Evolutionary conservation across 1,140 invertebrate genomes (phyloP).

Genomic region (Macrostomum lignano): DNA sequence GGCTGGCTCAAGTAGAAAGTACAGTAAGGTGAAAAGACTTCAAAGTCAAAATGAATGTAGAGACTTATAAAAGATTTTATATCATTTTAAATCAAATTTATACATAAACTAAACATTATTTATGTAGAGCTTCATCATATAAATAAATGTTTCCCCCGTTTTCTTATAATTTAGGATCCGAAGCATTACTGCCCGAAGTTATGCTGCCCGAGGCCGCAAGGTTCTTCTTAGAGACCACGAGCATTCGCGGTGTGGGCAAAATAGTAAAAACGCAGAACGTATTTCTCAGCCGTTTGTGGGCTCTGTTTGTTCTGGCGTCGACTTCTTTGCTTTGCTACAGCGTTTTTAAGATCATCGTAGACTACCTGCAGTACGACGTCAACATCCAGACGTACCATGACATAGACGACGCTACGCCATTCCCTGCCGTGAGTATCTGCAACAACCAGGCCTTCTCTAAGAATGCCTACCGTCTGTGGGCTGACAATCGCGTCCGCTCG

Average conservation of each 20-base stretch:
- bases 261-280: conserved; percentile 3
- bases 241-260: conserved; percentile 3
- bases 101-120: no score
- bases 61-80: no score
- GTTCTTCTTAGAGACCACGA: conserved; percentile 1
- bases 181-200: no score
- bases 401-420: conserved; percentile 3
- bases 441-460: conserved; percentile 5
- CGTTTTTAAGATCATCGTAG: background rate
- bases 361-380: conserved; percentile 3
- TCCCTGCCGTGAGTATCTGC: conserved; percentile 2
- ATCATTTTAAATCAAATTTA: no score
- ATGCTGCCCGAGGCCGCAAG: background rate
- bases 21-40: no score
- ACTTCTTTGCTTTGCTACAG: background rate
- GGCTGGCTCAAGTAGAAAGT: no score
- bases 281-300: conserved; percentile 1
- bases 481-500: background rate
- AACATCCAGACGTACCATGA: conserved; percentile 6
- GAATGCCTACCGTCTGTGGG: background rate
- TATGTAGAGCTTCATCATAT: no score
- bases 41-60: no score
- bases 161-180: no score
- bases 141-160: no score
- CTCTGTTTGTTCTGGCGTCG: background rate